Base-by-base conservation (phyloP, 2,113 vertebrate genomes). In the Rutilus rutilus region DNA sequence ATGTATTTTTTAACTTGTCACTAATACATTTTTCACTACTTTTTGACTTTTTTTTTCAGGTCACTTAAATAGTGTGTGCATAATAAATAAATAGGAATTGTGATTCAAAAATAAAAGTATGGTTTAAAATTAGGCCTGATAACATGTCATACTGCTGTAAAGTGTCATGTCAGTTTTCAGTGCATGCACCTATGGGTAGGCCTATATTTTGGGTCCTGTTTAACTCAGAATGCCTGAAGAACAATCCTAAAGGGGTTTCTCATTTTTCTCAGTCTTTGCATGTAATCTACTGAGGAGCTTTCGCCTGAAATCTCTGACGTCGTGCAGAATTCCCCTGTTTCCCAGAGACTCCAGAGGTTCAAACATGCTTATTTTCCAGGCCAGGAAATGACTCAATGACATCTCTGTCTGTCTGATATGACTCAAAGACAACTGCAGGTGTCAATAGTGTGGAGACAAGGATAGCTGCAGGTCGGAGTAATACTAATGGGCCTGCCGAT, bases 321-420 rank as follows among this genome's bases (percentile, higher is more conserved):
- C 7, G 6, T 15, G 19, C 4, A 10, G 21, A 42, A 79, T 79
- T 62, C 33, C 77, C 54, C 21, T 2, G 33, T 21, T 62, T 62
- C 45, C 57, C 36, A 10, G 23, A n/a, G 78, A 21, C 74, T 76
- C 5, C 54, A 60, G 19, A 59, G 2, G 36, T 25, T 45, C 23
- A 64, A 64, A 27, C 57, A 10, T 64, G 36, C 57, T 62, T 4
- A 52, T 52, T 39, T 23, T n/a, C 17, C 65, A n/a, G 15, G 14
- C 23, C 6, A 17, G 75, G 60, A 85, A 79, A 78, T 85, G 47
- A 79, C 62, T 79, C 75, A 85, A 8, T 23, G 19, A 52, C 39
- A 27, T 67, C 33, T 21, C 75, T 36, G 52, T 21, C 75, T 36
- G 52, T 78, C 54, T 60, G 11, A 60, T 6, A n/a, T 60, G 76